phyloP scores from a whole-genome alignment of 2,113 vertebrate genomes.

The Paramisgurnus dabryanus region DNA sequence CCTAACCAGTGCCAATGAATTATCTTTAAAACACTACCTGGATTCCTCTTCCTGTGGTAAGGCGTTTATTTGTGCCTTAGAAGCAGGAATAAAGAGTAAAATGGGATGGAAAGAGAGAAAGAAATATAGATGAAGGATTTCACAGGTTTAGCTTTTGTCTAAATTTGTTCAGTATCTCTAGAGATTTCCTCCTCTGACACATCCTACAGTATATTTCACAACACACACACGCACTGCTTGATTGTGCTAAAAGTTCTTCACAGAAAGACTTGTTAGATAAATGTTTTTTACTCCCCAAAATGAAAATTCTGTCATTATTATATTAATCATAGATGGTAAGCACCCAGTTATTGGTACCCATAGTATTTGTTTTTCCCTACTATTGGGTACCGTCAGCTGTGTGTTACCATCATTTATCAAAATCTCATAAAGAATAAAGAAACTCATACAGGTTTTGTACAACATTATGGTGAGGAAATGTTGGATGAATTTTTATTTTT shows the following conservation, averaged over 20 bases:
- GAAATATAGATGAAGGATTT: slow-evolving; percentile 3
- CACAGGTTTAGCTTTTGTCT: slow-evolving; percentile 14
- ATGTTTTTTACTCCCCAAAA: not conserved
- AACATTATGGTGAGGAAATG: no score
- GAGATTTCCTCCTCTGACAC: not conserved
- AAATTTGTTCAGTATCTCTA: slow-evolving; percentile 12
- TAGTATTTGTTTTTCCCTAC: no score
- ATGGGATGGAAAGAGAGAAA: not conserved
- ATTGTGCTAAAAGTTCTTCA: not conserved
- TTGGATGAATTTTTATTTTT: no score
- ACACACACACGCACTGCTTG: not conserved
- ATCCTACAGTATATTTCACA: not conserved
- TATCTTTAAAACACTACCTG: slow-evolving; percentile 17
- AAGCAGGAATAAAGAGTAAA: not conserved
- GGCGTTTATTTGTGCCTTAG: slow-evolving; percentile 18
- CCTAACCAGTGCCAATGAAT: slow-evolving; percentile 29
- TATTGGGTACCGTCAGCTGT: no score
- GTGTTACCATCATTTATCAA: no score
- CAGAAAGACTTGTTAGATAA: not conserved
- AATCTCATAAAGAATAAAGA: no score
- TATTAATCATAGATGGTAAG: no score
- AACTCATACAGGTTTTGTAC: no score
- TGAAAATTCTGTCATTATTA: no score
- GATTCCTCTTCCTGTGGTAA: slow-evolving; percentile 19
- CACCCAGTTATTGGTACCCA: no score